Evolutionary conservation across 2,797 vertebrate genomes (phyloP).

Genomic region (Ceryle rudis): DNA sequence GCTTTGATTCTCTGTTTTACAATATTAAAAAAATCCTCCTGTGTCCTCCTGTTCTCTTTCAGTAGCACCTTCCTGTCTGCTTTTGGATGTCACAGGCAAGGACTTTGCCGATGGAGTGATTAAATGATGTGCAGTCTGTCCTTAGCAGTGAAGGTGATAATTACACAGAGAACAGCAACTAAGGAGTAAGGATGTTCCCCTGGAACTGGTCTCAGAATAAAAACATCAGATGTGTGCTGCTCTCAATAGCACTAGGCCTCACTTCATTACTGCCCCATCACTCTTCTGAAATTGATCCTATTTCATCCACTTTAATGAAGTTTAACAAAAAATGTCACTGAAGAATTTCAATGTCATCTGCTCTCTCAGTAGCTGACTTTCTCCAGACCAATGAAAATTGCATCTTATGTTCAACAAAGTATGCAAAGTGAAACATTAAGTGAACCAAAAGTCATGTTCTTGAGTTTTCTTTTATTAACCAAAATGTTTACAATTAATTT

Average conservation of each 20-base stretch:
- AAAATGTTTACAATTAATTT: rapidly evolving
- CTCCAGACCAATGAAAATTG: slow-evolving; percentile 16
- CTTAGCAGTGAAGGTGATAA: slow-evolving; percentile 61
- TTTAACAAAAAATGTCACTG: slow-evolving; percentile 53
- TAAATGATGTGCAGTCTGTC: slow-evolving; percentile 36
- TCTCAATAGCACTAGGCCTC: not conserved
- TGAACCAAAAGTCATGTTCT: not conserved
- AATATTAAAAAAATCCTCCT: not conserved
- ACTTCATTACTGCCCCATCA: slow-evolving; percentile 66
- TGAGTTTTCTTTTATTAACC: not conserved
- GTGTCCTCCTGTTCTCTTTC: not conserved
- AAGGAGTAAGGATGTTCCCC: slow-evolving; percentile 3
- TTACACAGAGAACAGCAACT: not conserved
- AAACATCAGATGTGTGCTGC: slow-evolving; percentile 31
- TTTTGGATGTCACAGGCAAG: slow-evolving; percentile 33
- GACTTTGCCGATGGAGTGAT: slow-evolving; percentile 49
- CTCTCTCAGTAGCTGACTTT: slow-evolving; percentile 17
- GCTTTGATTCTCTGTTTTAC: not conserved
- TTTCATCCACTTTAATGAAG: slow-evolving; percentile 73
- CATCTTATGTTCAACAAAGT: not conserved
- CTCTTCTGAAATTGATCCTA: slow-evolving; percentile 64
- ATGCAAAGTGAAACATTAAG: not conserved
- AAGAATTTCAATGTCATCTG: slow-evolving; percentile 56
- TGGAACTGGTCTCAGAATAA: slow-evolving; percentile 27
- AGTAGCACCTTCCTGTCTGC: not conserved